phyloP scores from a whole-genome alignment of 2,797 vertebrate species.

The Sylvilagus floridanus region DNA sequence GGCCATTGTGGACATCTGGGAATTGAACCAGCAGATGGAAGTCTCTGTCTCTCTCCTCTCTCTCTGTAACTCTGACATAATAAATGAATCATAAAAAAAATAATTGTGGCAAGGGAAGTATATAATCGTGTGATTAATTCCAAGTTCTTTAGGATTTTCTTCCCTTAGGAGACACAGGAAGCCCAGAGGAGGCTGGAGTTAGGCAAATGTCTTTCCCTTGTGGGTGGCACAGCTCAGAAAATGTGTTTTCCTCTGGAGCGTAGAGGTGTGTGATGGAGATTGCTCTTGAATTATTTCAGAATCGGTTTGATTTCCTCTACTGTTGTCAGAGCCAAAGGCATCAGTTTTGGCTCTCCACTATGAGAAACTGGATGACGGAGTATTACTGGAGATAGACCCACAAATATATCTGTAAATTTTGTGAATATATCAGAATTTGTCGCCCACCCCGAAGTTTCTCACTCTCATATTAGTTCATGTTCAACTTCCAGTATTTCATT shows the following conservation, averaged over 20 bases:
- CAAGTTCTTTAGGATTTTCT: not conserved
- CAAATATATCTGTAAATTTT: not conserved
- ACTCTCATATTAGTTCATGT: not conserved
- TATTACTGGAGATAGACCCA: not conserved
- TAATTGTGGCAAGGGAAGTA: not conserved
- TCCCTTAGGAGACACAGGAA: not conserved
- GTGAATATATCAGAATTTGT: not conserved
- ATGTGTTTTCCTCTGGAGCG: not conserved
- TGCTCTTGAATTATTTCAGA: not conserved
- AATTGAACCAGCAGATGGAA: not conserved
- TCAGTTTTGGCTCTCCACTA: not conserved
- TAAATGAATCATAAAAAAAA: too few species aligned
- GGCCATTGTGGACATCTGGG: too few species aligned
- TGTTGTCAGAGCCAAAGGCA: not conserved
- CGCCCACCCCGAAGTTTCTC: not conserved
- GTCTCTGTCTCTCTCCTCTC: too few species aligned
- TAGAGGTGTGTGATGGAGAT: not conserved
- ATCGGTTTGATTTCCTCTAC: not conserved
- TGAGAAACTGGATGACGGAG: not conserved
- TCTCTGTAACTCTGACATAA: too few species aligned
- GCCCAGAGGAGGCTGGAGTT: not conserved
- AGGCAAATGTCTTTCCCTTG: not conserved
- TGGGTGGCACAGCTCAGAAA: not conserved
- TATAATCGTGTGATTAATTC: not conserved
- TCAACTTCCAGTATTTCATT: not conserved